phyloP scores from a whole-genome alignment of 2,113 vertebrate genomes.

The Gambusia affinis region DNA sequence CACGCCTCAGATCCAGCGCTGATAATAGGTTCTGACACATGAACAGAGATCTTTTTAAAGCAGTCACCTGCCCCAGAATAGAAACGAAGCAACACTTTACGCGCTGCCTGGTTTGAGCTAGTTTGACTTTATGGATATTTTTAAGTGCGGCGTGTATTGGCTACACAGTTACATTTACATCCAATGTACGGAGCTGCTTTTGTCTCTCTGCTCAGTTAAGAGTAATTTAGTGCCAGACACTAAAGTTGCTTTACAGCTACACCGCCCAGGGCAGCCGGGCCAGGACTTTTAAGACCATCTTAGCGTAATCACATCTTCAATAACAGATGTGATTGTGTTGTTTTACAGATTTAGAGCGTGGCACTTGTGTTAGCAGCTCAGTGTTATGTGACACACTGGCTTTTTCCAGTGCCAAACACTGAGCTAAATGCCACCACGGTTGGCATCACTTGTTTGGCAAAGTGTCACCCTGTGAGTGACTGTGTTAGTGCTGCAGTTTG shows the following conservation, averaged over 20 bases:
- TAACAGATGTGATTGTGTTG: not conserved
- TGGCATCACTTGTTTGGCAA: conserved; percentile 6
- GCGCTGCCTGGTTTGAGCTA: not conserved
- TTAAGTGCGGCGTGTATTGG: not conserved
- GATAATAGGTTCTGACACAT: conserved; percentile 48
- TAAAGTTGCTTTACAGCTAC: conserved; percentile 31
- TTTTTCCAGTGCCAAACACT: not conserved
- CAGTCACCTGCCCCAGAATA: conserved; percentile 27
- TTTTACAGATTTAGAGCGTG: conserved; percentile 14
- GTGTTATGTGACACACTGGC: not conserved
- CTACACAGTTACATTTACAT: not conserved
- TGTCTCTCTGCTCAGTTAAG: conserved; percentile 24
- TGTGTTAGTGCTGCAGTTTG: conserved; percentile 19
- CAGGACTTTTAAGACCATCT: conserved; percentile 35
- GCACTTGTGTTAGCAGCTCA: conserved; percentile 5
- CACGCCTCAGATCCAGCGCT: conserved; percentile 18
- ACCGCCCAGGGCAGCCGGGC: conserved; percentile 6
- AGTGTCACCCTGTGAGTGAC: conserved; percentile 22
- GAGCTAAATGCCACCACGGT: not conserved
- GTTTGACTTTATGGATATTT: conserved; percentile 18
- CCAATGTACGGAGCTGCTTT: conserved; percentile 14
- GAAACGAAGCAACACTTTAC: conserved; percentile 9
- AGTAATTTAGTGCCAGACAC: conserved; percentile 34
- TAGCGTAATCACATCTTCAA: conserved; percentile 7
- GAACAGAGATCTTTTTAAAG: conserved; percentile 30